Evolutionary conservation across 1,140 invertebrate genomes (phyloP), one percentile per base, ranked within the genome.

Genomic region (Drosophila kanapiae): DNA sequence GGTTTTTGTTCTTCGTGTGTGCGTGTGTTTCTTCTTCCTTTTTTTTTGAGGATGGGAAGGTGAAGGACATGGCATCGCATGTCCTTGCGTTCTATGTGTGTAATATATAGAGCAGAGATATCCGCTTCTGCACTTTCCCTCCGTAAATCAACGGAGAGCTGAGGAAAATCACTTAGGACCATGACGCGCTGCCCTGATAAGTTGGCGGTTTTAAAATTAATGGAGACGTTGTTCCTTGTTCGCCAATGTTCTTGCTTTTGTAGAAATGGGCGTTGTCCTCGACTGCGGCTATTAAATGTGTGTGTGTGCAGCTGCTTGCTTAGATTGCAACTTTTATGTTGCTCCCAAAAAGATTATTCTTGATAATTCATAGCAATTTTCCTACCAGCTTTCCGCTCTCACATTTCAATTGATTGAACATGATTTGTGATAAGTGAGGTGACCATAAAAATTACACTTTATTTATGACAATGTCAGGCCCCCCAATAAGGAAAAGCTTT

Each of bases 161-260:
- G 45, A 70, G 68, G 59, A 72, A 78, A 88, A 90, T 88, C 84
- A 90, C 84, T 88, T 88, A 88, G 69, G 78, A 78, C 74, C 80
- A 88, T 88, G 80, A 88, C 80, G 75, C 60, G 61, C 42, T 45
- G 61, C 54, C 75, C 72, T 84, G 80, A 88, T 88, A 88, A 75
- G 80, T 90, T 88, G 85, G 69, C 64, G 80, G 80, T 84, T 88
- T 82, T 81, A 37, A 90, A 87, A 88, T 87, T 87, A 87, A 87
- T 87, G 84, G 85, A 87, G 77, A 74, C 54, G 64, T 84, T 72
- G 64, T 86, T 76, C 54, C 63, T 37, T 54, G 53, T 87, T 69
- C 18, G 81, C 62, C 51, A 49, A 42, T 64, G 18, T 18, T 29
- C 29, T 53, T 18, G 23, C 23, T 3, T 23, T 23, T 3, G 23